Base-by-base conservation (phyloP, 2,888 invertebrate genomes). In the Pterostichus madidus region DNA sequence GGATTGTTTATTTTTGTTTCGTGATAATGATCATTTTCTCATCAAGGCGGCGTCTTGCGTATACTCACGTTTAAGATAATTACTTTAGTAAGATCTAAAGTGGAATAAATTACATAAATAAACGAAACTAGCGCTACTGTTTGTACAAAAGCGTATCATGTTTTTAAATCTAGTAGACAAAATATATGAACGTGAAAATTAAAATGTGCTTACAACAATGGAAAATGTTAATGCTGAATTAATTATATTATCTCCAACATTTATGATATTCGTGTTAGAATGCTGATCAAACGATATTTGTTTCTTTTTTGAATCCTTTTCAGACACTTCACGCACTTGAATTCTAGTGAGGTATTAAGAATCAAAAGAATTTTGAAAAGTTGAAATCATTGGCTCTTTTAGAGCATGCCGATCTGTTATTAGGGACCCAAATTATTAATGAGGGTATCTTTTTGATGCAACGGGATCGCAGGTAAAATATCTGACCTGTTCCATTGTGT, bases 51-150 rank as follows among this genome's bases (percentile, higher is more conserved):
- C 39, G 79, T 79, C 24, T 75, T 79, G 46, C 64, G 44, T 79
- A 78, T 61, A 78, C 49, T 71, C 24, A 68, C 80, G 80, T 80
- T 80, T 80, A 80, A 80, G 68, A 71, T 80, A 80, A 68, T 80
- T 68, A 80, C 80, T 71, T 56, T 71, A 80, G 80, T 80, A 68
- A 71, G 53, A 71, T 71, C 49, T 80, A 80, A 77, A 68, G 49
- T 80, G 71, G 80, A 80, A 80, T 80, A 64, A 68, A 80, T 80
- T 80, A 80, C 80, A 80, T 80, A 80, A 80, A 80, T 80, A 80
- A 80, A 80, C 80, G 49, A 80, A 80, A 80, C 49, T 39, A 32
- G 53, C 39, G 71, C 80, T 80, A 52, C 80, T 71, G 80, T 80
- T 80, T 80, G 68, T 80, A 64, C 6, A 13, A 11, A 49, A 49